Conservation (phyloP, 2,113 vertebrate species). For the Cathartes aura region DNA sequence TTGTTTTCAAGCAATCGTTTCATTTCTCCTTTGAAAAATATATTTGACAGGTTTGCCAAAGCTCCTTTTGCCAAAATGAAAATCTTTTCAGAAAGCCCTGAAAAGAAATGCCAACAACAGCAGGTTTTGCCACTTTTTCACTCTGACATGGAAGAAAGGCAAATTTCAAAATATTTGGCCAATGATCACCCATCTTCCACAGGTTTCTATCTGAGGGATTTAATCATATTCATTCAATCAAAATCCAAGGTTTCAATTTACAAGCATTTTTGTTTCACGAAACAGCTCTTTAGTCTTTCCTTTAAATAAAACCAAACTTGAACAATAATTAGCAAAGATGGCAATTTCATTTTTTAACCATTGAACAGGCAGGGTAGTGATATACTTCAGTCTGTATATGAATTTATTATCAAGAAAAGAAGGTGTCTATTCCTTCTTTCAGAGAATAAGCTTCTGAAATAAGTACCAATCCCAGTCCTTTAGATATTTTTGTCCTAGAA, state of each 20-base stretch:
- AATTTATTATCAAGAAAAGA: background rate
- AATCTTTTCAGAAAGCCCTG: background rate
- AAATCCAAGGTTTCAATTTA: background rate
- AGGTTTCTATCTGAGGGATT: background rate
- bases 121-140: background rate
- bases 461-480: background rate
- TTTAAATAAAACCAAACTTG: background rate
- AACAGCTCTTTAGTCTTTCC: background rate
- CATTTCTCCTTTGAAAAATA: background rate
- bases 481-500: background rate
- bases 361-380: background rate
- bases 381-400: background rate
- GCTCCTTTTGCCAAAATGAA: background rate
- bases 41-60: background rate
- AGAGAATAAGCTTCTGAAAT: background rate
- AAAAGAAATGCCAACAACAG: background rate
- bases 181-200: background rate
- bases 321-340: background rate
- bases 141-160: background rate
- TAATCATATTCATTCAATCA: background rate
- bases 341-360: background rate
- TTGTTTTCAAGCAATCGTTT: background rate
- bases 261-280: background rate
- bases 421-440: background rate
- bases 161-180: background rate